Evolutionary conservation across 1,140 invertebrate species (phyloP).

Genomic region (Lepidurus arcticus): DNA sequence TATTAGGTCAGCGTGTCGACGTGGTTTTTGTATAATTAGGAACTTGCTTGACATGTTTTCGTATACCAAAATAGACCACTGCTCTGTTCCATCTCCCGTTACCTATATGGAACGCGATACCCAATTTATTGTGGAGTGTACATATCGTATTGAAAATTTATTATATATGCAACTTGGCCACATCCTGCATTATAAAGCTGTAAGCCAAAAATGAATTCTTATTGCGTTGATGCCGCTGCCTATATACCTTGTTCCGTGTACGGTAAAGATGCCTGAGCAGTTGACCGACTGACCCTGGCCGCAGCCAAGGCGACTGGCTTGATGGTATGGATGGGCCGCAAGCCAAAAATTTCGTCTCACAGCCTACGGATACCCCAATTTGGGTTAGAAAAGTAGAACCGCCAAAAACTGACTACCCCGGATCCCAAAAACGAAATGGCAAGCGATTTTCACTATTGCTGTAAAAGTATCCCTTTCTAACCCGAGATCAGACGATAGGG

Average conservation of each 20-base stretch:
- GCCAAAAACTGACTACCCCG: no score
- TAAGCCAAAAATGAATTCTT: neutral
- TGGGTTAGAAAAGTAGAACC: neutral
- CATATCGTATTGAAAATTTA: neutral
- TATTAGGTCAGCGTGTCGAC: no score
- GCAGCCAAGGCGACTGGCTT: neutral
- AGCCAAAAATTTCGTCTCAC: neutral
- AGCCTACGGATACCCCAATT: neutral
- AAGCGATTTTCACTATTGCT: neutral
- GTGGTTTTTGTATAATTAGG: no score
- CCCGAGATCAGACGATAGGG: no score
- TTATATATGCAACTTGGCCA: neutral
- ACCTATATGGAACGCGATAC: no score
- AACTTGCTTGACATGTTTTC: no score
- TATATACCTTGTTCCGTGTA: neutral
- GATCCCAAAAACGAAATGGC: no score
- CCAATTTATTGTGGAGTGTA: no score
- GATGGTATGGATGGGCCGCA: neutral
- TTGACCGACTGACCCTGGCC: constrained; percentile 20
- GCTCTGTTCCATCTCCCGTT: no score
- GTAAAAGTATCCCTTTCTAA: neutral
- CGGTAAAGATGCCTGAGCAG: neutral
- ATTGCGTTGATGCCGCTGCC: neutral
- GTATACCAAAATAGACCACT: no score
- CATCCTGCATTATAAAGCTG: neutral